Base-by-base conservation (phyloP, 2,113 vertebrate genomes). In the Morone chrysops region DNA sequence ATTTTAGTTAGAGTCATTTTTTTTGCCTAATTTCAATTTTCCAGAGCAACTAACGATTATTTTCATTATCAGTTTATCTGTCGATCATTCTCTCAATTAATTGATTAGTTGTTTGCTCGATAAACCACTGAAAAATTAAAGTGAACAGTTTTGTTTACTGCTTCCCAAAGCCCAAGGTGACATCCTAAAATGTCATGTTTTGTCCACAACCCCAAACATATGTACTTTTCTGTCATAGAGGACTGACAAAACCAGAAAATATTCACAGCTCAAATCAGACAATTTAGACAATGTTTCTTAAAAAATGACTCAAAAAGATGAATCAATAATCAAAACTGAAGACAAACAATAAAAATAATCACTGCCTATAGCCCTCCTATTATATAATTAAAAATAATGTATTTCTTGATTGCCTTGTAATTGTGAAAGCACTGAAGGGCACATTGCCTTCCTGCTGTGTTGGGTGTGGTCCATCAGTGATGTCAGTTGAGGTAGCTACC, bases 401-500 rank as follows among this genome's bases (percentile, higher is more conserved):
- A n/a, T 13, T 11, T 50, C 11, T 1, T 25, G 38, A 31, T n/a
- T 51, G 38, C 18, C 8, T 38, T 40, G n/a, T 25, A 16, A 66
- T 59, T 50, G 40, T 73, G 50, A 56, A 63, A 74, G n/a, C 57
- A n/a, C 0, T 9, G 22, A 11, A 1, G 41, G 41, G 17, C 31
- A 0, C 72, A 43, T 1, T 25, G 40, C 22, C 38, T 16, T 17
- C 60, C 18, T 45, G 12, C 61, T 47, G 69, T 40, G 9, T 7
- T 80, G 87, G 81, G 77, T 71, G 89, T 87, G 87, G 85, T 82
- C 84, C 78, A 36, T 83, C 81, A 81, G 80, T 45, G 85, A 70
- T 67, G 83, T 75, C 82, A 84, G 45, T 11, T 40, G 68, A 75
- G 51, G 80, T 17, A 0, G 13, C 77, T 79, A n/a, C 62, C 72